phyloP scores from a whole-genome alignment of 2,888 invertebrate genomes.

The Oligia latruncula region DNA sequence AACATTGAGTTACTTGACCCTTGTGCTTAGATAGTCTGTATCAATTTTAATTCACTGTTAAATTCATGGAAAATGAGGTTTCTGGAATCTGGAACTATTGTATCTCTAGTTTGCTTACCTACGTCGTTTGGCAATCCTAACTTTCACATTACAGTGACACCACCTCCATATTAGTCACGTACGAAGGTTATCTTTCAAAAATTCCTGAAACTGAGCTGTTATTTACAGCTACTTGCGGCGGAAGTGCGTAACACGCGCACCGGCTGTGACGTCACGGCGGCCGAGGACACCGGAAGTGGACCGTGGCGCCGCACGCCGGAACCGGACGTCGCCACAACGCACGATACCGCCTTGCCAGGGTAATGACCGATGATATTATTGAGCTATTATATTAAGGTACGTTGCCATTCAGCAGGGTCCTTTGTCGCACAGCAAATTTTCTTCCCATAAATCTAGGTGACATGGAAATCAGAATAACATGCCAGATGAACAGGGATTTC shows the following conservation, averaged over 20 bases:
- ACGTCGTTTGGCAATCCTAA: neutral
- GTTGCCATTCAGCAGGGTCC: neutral
- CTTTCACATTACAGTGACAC: too few relatives aligned
- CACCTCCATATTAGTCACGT: neutral
- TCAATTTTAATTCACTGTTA: too few relatives aligned
- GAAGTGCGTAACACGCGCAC: slow-evolving; percentile 86
- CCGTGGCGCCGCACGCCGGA: slow-evolving; percentile 85
- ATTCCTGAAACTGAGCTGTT: slow-evolving; percentile 62
- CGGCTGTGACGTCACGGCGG: slow-evolving; percentile 83
- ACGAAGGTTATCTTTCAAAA: slow-evolving; percentile 28
- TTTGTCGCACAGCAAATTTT: neutral
- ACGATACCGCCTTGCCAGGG: slow-evolving; percentile 83
- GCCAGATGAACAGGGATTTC: neutral
- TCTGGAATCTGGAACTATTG: too few relatives aligned
- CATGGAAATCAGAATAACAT: neutral
- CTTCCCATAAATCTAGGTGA: neutral
- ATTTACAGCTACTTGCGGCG: slow-evolving; percentile 74
- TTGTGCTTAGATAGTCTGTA: neutral
- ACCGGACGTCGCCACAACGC: slow-evolving; percentile 82
- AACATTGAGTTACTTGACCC: neutral
- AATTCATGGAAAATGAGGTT: too few relatives aligned
- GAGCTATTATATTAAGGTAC: slow-evolving; percentile 55
- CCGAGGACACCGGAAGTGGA: slow-evolving; percentile 84
- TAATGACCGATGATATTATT: slow-evolving; percentile 79
- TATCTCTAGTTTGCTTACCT: neutral